Base-by-base conservation (phyloP, 2,113 vertebrate genomes). In the Halcyon senegalensis region DNA sequence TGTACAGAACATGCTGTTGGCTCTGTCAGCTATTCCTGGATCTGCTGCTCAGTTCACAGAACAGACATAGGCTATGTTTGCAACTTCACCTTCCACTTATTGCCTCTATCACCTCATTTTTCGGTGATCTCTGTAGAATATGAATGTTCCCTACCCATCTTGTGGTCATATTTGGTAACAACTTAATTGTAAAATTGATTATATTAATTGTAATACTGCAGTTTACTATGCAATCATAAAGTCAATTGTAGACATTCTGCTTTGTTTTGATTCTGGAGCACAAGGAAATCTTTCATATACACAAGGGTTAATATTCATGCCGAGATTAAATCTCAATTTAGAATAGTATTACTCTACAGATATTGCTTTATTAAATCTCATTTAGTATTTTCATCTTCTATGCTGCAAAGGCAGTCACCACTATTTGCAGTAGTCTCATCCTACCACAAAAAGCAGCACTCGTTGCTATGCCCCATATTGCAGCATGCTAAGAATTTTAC, bases 281-380 rank as follows among this genome's bases (percentile, higher is more conserved):
- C 3, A 28, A 30, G 9, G 7, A 72, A 85, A 81, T 51, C 30
- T 68, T 68, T 89, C 51, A 15, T 39, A 64, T 13, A 53, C 14
- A 51, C 27, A 30, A 73, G 18, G 10, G 14, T 87, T 90, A 76
- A 85, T 53, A 69, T 19, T 35, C 13, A 68, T 75, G 16, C 19
- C 0, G 3, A 93, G 87, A 88, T 44, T 93, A 91, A 90, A 87
- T 74, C 62, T 85, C 93, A 72, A n/a, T 81, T 94, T 92, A 27
- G 77, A 84, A 78, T 79, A 43, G 24, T 48, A 16, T 89, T 68
- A 68, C 20, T 51, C 33, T 31, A 59, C 35, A 79, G 23, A 75
- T 60, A 87, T 0, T 79, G 58, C 62, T 89, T 87, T 87, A 95
- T 91, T 76, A 80, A 93, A 87, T 76, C 66, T 83, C 62, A 58